Base-by-base conservation (phyloP, 2,888 invertebrate species). In the Fragum sueziense region DNA sequence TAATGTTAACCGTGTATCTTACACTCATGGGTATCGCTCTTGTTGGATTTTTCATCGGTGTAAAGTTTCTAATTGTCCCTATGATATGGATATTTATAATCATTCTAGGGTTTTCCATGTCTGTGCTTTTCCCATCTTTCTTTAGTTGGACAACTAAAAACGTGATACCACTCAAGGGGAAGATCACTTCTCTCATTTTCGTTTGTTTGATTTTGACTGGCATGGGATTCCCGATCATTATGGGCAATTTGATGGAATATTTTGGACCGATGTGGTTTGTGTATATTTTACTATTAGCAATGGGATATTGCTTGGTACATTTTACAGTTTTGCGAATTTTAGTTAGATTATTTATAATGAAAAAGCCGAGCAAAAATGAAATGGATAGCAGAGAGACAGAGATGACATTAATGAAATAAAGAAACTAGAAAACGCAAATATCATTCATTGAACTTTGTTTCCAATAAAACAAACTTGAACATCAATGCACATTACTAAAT, bases 111-210 rank as follows among this genome's bases (percentile, higher is more conserved):
- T 82, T 92, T 27, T 93, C 93, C 1, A 88, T 93, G 85, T 93
- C 93, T 0, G 92, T 93, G 2, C 91, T 93, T n/a, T 93, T 94
- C 76, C 93, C 94, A 0, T 90, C 93, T 0, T 91, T 91, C n/a
- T 90, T 93, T 51, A 88, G 91, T 20, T 94, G 93, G 93, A 88
- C 92, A 7, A 93, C 93, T 72, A 86, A 89, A 27, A 92, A 93
- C 76, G 69, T 89, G 9, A 87, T 93, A 27, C 87, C 89, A 9
- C 90, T 94, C 0, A 92, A 92, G 0, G 93, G 94, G 47, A 91
- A 91, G 80, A 89, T 92, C 20, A 91, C 93, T 1, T 90, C 93
- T 1, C 78, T 91, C 22, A 91, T 94, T 75, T 87, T 93, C 22
- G 82, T 92, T 3, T 92, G 92, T 3, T 91, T 92, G 1, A 91